Percentiles rank a stretch among this genome's conserved stretches.
Evolutionary conservation across 2,113 vertebrate genomes (phyloP).

Genomic region (Phyllostomus hastatus): DNA sequence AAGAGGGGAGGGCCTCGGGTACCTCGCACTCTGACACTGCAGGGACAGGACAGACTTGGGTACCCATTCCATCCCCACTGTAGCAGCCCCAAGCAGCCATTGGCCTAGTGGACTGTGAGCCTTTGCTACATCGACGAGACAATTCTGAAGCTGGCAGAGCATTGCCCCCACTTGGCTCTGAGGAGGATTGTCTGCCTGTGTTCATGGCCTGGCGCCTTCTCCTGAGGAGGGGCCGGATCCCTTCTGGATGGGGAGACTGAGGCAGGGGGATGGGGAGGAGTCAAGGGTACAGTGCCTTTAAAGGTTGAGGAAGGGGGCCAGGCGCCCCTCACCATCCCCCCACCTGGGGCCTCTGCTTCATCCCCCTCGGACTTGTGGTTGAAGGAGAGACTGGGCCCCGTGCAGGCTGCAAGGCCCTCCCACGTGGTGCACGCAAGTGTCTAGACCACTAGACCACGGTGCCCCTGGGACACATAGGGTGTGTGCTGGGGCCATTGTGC

Average conservation of each 20-base stretch:
- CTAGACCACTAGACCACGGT: accelerated
- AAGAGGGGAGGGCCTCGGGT: too few species aligned
- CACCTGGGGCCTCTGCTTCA: too few species aligned
- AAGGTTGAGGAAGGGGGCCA: too few species aligned
- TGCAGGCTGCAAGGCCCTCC: not conserved
- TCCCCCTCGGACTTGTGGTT: not conserved
- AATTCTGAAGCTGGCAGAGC: too few species aligned
- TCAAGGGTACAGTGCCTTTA: not conserved
- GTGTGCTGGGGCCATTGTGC: accelerated
- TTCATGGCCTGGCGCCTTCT: accelerated
- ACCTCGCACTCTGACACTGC: not conserved
- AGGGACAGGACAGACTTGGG: not conserved
- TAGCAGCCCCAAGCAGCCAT: accelerated
- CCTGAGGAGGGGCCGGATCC: not conserved
- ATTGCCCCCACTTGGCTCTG: accelerated
- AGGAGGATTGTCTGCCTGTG: accelerated
- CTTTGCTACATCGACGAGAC: accelerated
- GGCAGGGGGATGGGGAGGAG: not conserved
- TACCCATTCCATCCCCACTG: accelerated
- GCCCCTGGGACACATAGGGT: accelerated
- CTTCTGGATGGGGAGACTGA: not conserved
- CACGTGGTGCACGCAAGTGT: accelerated
- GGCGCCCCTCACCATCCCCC: not conserved
- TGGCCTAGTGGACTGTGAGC: accelerated
- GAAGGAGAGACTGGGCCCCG: not conserved